These are phyloP conservation scores for Erpornis zantholeuca DNA, from an alignment of 2,113 vertebrate genomes.

Conservation along the genomic window DNA sequence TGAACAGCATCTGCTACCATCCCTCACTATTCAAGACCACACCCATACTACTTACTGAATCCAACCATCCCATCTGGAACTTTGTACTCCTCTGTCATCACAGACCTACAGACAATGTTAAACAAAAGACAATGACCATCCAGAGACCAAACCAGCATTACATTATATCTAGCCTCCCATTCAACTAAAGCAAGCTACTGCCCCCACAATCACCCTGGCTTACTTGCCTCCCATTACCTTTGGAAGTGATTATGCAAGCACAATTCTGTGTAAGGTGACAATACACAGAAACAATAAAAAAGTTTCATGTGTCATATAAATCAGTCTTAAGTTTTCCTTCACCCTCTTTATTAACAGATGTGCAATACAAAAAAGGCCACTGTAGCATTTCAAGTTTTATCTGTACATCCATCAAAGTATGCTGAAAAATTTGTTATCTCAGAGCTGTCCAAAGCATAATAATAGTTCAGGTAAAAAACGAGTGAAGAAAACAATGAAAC, in stretches of 20 bases:
- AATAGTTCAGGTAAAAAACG: neutral
- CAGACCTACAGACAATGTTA: conserved; percentile 77
- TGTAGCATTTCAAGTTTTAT: neutral
- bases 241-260: neutral
- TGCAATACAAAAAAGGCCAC: neutral
- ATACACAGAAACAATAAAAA: neutral
- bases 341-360: neutral
- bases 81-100: conserved; percentile 94
- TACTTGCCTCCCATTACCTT: neutral
- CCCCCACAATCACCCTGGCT: neutral
- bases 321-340: neutral
- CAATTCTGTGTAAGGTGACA: neutral
- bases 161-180: neutral
- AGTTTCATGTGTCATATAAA: neutral
- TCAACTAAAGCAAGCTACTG: neutral
- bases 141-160: neutral
- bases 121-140: neutral
- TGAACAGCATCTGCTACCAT: neutral
- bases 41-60: conserved; percentile 88
- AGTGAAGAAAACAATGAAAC: neutral
- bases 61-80: conserved; percentile 99
- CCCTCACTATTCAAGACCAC: neutral
- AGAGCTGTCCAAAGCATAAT: neutral
- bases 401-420: neutral
- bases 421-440: neutral